phyloP scores from a whole-genome alignment of 2,797 vertebrate species.

The Pyrocephalus nanus region DNA sequence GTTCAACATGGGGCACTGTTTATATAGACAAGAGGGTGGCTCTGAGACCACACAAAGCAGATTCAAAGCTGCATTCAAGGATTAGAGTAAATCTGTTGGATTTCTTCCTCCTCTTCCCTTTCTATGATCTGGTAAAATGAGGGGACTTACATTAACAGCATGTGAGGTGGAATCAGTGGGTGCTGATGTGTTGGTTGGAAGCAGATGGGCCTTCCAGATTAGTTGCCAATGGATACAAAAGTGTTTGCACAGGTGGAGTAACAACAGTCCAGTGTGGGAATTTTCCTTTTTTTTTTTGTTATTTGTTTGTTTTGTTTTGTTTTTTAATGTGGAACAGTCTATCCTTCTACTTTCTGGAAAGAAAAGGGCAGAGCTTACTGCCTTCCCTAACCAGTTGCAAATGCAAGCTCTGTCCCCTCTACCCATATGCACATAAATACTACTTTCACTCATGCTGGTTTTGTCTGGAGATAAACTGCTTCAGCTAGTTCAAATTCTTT shows the following conservation, averaged over 20 bases:
- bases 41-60: background rate
- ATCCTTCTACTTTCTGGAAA: background rate
- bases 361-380: background rate
- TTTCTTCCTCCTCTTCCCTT: slow-evolving; percentile 1
- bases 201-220: slow-evolving; percentile 2
- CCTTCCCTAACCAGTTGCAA: background rate
- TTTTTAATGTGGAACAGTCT: background rate
- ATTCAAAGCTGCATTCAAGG: background rate
- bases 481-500: background rate
- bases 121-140: background rate
- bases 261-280: background rate
- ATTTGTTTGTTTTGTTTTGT: background rate
- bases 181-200: background rate
- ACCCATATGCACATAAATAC: background rate
- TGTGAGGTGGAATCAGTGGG: background rate
- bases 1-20: background rate
- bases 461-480: background rate
- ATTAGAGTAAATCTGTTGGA: background rate
- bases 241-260: background rate
- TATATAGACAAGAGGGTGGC: background rate
- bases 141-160: background rate
- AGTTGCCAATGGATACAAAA: background rate
- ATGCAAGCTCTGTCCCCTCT: background rate
- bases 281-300: background rate
- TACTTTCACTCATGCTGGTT: background rate